phyloP scores from a whole-genome alignment of 1,140 invertebrate genomes.

The Calosoma granatense region DNA sequence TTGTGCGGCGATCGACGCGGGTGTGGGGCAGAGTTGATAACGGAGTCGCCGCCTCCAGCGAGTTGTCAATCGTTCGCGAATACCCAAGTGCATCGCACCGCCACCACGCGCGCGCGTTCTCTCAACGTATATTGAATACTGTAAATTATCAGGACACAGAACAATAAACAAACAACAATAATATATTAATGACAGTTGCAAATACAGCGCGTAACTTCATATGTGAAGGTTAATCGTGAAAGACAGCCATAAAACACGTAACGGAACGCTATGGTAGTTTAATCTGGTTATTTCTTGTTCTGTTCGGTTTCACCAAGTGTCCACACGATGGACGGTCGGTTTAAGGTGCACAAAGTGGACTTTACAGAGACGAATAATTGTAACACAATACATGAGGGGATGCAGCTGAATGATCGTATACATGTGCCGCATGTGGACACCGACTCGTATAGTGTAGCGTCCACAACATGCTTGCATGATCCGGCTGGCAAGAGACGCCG shows the following conservation, averaged over 20 bases:
- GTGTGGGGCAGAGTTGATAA: background rate
- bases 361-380: background rate
- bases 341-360: conserved; percentile 18
- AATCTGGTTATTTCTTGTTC: no score
- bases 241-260: no score
- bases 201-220: no score
- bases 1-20: no score
- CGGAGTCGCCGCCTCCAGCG: background rate
- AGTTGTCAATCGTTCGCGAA: background rate
- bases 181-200: no score
- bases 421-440: conserved; percentile 11
- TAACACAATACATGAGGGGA: background rate
- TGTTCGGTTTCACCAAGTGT: no score
- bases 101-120: no score
- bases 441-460: conserved; percentile 12
- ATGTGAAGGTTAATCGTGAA: no score
- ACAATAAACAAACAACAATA: no score
- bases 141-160: no score
- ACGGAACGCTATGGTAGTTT: no score
- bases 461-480: conserved; percentile 18
- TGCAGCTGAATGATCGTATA: background rate
- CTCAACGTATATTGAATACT: no score
- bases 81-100: background rate
- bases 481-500: conserved; percentile 30
- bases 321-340: conserved; percentile 18